Percentiles rank a stretch among this genome's conserved stretches.
Conservation (phyloP, 1,140 invertebrate species). For the Pygmarrhopalites habei region DNA sequence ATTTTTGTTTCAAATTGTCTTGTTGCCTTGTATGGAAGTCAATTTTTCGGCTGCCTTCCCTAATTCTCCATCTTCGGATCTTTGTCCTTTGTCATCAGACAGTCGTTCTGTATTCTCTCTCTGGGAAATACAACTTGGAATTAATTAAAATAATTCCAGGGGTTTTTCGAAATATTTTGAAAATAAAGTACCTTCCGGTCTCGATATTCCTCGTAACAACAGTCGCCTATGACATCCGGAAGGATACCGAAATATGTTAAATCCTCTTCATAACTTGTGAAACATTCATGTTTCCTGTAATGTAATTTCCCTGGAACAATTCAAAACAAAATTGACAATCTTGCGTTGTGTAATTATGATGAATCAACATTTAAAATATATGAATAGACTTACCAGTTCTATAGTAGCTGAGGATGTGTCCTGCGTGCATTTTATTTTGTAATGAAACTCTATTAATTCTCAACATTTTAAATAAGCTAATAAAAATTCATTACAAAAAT, state of each 20-base stretch:
- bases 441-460: no score
- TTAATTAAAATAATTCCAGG: no score
- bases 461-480: no score
- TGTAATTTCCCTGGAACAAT: slow-evolving; percentile 80
- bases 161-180: no score
- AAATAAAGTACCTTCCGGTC: slow-evolving; percentile 95
- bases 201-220: slow-evolving; percentile 97
- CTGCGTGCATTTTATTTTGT: no score
- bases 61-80: slow-evolving; percentile 80
- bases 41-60: slow-evolving; percentile 77
- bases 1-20: no score
- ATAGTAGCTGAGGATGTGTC: slow-evolving; percentile 98
- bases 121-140: no score
- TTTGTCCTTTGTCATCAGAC: slow-evolving; percentile 95
- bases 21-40: no score
- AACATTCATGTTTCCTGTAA: slow-evolving; percentile 98
- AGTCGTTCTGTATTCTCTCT: slow-evolving; percentile 95
- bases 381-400: slow-evolving; percentile 88
- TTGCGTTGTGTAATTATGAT: no score
- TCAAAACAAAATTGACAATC: no score
- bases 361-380: not conserved
- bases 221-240: no score
- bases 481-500: no score
- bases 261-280: slow-evolving; percentile 98
- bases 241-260: slow-evolving; percentile 98